Conservation (phyloP, 2,113 vertebrate genomes). For the Eretmodus cyanostictus region DNA sequence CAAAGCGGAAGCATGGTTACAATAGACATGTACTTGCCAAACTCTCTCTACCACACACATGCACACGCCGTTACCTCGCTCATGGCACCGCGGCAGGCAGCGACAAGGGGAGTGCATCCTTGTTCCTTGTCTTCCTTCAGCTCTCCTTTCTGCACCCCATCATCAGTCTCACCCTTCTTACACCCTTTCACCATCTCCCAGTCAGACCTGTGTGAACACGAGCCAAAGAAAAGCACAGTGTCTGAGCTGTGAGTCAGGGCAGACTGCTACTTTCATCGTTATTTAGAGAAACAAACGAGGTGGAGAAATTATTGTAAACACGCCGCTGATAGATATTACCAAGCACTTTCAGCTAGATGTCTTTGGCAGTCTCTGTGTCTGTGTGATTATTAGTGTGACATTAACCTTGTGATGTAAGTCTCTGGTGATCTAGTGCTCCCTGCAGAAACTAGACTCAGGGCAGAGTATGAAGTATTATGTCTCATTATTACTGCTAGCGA, state of each 20-base stretch:
- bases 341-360: neutral
- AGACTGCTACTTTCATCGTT: neutral
- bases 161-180: neutral
- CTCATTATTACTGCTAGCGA: neutral
- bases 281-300: neutral
- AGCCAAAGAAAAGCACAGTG: neutral
- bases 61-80: conserved; percentile 17
- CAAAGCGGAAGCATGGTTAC: neutral
- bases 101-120: conserved; percentile 36
- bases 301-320: neutral
- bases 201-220: neutral
- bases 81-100: conserved; percentile 33
- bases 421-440: conserved; percentile 1
- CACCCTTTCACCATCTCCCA: neutral
- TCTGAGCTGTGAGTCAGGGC: neutral
- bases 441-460: neutral
- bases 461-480: neutral
- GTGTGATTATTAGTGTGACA: neutral
- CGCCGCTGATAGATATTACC: neutral
- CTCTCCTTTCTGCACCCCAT: conserved; percentile 5
- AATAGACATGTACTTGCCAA: neutral
- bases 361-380: neutral
- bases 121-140: conserved; percentile 17
- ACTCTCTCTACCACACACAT: neutral
- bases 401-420: conserved; percentile 1